phyloP scores from a whole-genome alignment of 2,888 invertebrate genomes.

The Arge pagana region DNA sequence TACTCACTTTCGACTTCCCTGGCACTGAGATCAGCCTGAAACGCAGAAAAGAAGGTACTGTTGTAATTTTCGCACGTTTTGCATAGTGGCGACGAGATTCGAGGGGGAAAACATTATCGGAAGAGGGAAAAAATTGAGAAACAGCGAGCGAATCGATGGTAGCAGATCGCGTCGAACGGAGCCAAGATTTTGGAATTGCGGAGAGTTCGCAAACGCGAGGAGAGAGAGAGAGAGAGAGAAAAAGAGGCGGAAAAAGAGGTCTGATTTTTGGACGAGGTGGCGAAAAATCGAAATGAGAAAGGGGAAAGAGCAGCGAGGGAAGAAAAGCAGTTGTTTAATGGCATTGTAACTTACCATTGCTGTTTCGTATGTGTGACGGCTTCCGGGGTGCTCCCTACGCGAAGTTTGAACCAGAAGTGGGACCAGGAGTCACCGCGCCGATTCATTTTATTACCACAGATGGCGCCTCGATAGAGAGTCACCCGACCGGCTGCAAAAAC shows the following conservation, averaged over 20 bases:
- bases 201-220: too few species aligned
- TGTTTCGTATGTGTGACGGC: conserved; percentile 47
- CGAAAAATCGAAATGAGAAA: conserved; percentile 13
- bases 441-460: conserved; percentile 77
- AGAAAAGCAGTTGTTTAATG: background rate
- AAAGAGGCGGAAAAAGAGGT: conserved; percentile 24
- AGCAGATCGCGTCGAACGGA: too few species aligned
- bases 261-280: background rate
- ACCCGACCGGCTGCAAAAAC: conserved; percentile 42
- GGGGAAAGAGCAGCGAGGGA: background rate
- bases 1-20: conserved; percentile 90
- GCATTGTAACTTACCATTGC: conserved; percentile 61
- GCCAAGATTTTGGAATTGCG: too few species aligned
- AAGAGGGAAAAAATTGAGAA: too few species aligned
- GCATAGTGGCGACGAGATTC: too few species aligned
- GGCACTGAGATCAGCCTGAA: conserved; percentile 85
- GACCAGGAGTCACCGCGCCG: conserved; percentile 69
- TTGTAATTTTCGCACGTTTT: conserved; percentile 5
- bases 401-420: conserved; percentile 80
- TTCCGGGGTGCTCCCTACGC: conserved; percentile 73
- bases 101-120: too few species aligned
- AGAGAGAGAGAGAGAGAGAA: conserved; percentile 18
- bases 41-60: conserved; percentile 48
- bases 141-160: too few species aligned
- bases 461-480: conserved; percentile 69